These are phyloP conservation scores for Camptogramma bilineatum DNA, from an alignment of 2,888 invertebrate species.

Conservation along the genomic window DNA sequence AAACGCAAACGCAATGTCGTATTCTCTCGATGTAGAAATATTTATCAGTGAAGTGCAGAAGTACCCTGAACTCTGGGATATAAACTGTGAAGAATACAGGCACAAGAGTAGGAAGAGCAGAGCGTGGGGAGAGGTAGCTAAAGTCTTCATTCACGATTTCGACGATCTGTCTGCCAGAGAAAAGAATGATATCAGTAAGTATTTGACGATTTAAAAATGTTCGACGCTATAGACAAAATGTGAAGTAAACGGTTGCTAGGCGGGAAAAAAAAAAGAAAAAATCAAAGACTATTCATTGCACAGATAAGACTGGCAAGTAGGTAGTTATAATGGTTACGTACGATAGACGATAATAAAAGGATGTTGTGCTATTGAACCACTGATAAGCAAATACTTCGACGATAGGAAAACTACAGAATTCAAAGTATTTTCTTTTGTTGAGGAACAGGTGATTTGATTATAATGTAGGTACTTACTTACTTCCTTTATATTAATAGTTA, in stretches of 20 bases:
- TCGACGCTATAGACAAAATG: neutral
- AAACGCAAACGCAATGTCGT: constrained; percentile 51
- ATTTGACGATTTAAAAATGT: neutral
- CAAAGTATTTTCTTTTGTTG: neutral
- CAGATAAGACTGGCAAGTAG: neutral
- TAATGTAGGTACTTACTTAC: too few species aligned
- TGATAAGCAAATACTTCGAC: neutral
- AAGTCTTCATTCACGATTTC: constrained; percentile 63
- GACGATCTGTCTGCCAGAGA: constrained; percentile 60
- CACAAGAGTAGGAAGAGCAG: constrained; percentile 56
- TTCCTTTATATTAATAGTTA: too few species aligned
- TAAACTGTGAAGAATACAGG: constrained; percentile 58
- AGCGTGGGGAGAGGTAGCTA: constrained; percentile 68
- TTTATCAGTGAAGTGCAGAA: constrained; percentile 73
- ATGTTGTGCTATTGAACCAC: neutral
- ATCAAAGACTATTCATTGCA: neutral
- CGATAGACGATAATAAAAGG: neutral
- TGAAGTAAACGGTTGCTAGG: neutral
- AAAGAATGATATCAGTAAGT: constrained; percentile 70
- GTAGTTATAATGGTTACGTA: neutral
- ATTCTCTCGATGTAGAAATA: constrained; percentile 55
- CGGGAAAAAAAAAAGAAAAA: neutral
- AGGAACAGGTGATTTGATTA: too few species aligned
- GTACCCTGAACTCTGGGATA: constrained; percentile 67
- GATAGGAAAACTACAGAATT: neutral